These are phyloP conservation scores for Caenorhabditis doughertyi DNA, from an alignment of 2,888 invertebrate genomes.

Conservation along the genomic window DNA sequence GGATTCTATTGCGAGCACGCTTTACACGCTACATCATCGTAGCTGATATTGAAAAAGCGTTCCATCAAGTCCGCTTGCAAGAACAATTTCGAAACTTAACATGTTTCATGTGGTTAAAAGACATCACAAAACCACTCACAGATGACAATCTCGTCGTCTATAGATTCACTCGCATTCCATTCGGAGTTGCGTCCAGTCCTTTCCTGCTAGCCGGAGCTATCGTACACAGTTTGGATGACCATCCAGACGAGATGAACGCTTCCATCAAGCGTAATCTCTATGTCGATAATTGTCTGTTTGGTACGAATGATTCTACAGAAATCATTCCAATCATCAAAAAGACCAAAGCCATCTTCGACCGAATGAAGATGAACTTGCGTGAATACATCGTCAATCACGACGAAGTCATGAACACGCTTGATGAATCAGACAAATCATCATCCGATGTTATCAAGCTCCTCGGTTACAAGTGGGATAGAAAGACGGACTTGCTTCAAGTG, in stretches of 20 bases:
- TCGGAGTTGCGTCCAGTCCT: slow-evolving; percentile 36
- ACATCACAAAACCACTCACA: background rate
- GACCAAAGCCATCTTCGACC: background rate
- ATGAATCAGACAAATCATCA: background rate
- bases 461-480: slow-evolving; percentile 30
- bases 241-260: background rate
- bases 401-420: background rate
- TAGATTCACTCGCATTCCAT: background rate
- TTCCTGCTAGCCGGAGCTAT: slow-evolving; percentile 65
- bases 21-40: slow-evolving; percentile 30
- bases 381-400: slow-evolving; percentile 4
- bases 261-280: slow-evolving; percentile 1
- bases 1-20: slow-evolving; percentile 57
- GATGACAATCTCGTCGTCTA: background rate
- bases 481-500: too few relatives aligned
- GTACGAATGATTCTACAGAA: background rate
- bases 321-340: background rate
- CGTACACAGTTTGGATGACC: background rate
- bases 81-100: background rate
- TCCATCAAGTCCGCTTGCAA: slow-evolving; percentile 9
- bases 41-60: slow-evolving; percentile 73
- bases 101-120: background rate
- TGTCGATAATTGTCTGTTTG: slow-evolving; percentile 34
- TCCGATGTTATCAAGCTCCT: slow-evolving; percentile 5
- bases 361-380: slow-evolving; percentile 30